Base-by-base conservation (phyloP, 2,888 invertebrate genomes). In the Salticus scenicus region DNA sequence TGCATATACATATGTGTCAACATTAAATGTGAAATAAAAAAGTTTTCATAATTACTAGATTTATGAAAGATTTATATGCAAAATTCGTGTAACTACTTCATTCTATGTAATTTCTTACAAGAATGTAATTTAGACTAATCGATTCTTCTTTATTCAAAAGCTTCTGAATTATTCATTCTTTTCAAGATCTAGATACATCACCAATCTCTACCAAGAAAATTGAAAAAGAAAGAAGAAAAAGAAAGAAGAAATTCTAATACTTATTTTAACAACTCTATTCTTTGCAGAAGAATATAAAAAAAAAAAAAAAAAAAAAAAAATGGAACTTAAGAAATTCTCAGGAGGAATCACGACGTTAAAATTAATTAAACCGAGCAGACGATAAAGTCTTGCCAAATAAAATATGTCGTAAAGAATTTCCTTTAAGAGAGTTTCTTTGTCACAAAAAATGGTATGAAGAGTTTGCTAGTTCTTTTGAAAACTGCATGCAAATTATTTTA, bases 111-210 rank as follows among this genome's bases (percentile, higher is more conserved):
- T 47, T 47, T 14, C 7, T 7, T 12, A 47, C 42, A 47, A 14
- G 42, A 17, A 17, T 47, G 42, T 7, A 47, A 47, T 47, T 17
- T 7, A 47, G 17, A 47, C 17, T 12, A 47, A 47, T 7, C 42
- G 7, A 2, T 17, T 17, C 10, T 47, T 47, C 42, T 12, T 47
- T 47, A 47, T 57, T 20, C 24, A 24, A n/a, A 12, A 57, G 24
- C 57, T 12, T 20, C 57, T 57, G 24, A 57, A 57, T 57, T 57
- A 57, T 57, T 57, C 57, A 57, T 57, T 57, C 57, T 57, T 24
- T 57, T 57, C 57, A 24, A 57, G 24, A 57, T 57, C 57, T 12
- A 24, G 57, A 57, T 57, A 24, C 57, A 24, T 57, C 24, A 24
- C 24, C 57, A 57, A 24, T 57, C 57, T 5, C 24, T 24, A 20